These are phyloP conservation scores for Phrynosoma platyrhinos DNA, from an alignment of 2,113 vertebrate genomes.

Conservation along the genomic window DNA sequence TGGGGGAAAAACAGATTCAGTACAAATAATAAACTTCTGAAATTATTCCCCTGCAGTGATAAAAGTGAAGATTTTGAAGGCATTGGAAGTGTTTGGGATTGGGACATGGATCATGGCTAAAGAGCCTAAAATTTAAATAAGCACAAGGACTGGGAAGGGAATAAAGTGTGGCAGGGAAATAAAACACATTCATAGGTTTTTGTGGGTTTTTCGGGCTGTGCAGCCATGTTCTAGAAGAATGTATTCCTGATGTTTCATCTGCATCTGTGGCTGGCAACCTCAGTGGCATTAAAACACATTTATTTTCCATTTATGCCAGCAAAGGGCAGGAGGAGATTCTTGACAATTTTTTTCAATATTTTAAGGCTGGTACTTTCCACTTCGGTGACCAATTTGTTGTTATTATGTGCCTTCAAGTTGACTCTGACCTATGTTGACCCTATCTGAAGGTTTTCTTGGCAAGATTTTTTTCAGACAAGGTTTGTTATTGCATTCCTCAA, in stretches of 20 bases:
- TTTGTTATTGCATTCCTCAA: neutral
- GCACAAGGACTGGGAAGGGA: neutral
- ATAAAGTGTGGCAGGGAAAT: rapidly evolving
- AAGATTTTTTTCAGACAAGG: neutral
- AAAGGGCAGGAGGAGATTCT: neutral
- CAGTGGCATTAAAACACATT: neutral
- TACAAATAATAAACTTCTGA: neutral
- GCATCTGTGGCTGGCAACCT: too few species aligned
- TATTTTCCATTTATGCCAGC: neutral
- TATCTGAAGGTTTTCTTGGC: neutral
- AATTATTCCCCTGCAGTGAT: neutral
- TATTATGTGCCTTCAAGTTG: too few species aligned
- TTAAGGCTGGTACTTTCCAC: neutral
- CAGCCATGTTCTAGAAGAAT: too few species aligned
- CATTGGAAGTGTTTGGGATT: neutral
- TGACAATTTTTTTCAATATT: neutral
- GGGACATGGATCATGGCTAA: neutral
- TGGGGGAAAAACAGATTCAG: neutral
- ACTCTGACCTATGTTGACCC: too few species aligned
- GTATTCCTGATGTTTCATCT: too few species aligned
- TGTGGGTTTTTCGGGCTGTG: too few species aligned
- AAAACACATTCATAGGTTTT: neutral
- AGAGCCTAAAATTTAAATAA: neutral
- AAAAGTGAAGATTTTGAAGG: neutral
- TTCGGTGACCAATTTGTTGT: too few species aligned